These are phyloP conservation scores for Tachyglossus aculeatus DNA, from an alignment of 2,797 vertebrate genomes.

Conservation along the genomic window DNA sequence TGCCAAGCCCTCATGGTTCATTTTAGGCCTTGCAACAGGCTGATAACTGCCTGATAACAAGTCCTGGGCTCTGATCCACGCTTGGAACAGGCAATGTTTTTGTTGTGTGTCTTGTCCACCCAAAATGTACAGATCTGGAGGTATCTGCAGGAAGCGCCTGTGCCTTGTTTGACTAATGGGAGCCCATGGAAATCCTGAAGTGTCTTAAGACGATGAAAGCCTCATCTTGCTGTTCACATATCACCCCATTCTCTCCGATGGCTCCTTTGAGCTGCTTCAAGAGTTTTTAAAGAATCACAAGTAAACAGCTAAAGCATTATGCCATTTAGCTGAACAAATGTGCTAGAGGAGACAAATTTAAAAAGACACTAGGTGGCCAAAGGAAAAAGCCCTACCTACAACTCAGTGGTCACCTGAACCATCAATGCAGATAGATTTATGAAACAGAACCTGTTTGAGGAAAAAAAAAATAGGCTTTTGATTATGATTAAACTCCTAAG, in stretches of 20 bases:
- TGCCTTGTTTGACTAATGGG: constrained; percentile 17
- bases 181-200: constrained; percentile 26
- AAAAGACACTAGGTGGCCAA: not conserved
- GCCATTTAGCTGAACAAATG: not conserved
- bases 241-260: constrained; percentile 4
- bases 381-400: not conserved
- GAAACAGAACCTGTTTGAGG: too few species aligned
- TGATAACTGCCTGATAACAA: constrained; percentile 24
- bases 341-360: not conserved
- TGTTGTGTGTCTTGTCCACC: constrained; percentile 1
- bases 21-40: constrained; percentile 5
- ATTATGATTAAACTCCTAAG: too few species aligned
- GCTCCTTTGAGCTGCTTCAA: not conserved
- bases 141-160: constrained; percentile 13
- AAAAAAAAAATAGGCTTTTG: too few species aligned
- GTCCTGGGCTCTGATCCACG: not conserved
- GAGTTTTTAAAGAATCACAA: not conserved
- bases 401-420: not conserved
- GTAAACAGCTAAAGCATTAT: not conserved
- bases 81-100: not conserved
- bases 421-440: not conserved
- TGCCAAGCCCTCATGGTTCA: constrained; percentile 15
- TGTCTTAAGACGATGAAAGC: not conserved
- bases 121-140: not conserved
- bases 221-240: constrained; percentile 16